Base-by-base conservation (phyloP, 2,113 vertebrate genomes). In the Leiothrix lutea region DNA sequence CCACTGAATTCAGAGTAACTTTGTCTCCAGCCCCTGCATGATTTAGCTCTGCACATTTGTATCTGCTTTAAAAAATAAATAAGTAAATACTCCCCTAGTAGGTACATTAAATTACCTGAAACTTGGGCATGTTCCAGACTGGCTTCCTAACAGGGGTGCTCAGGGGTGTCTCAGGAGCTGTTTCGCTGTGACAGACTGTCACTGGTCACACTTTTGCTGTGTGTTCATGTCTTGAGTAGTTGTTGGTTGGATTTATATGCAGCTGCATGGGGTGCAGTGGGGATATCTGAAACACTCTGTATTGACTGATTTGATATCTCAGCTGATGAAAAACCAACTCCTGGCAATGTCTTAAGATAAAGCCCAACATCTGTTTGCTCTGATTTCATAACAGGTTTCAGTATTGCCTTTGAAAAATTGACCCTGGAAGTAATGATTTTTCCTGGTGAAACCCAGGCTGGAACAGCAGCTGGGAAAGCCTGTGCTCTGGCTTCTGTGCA, bases 41-140 rank as follows among this genome's bases (percentile, higher is more conserved):
- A 25, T 60, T 71, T 69, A 78, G 20, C 35, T 90, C 33, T 60
- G 71, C 29, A 10, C 19, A 22, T 74, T 95, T 53, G 10, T 79
- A 53, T 71, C 60, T 92, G 48, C 11, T 83, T 88, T 48, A 11
- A 71, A 92, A 75, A 77, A 33, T 18, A 73, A 90, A 9, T 42
- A 64, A 75, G 21, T 54, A 42, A 77, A 54, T 61, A 83, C 26
- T 75, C 12, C 17, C 15, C 13, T 11, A 22, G 36, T 14, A 84
- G 31, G 48, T 47, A 23, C 25, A 29, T 83, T 88, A 35, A 80
- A 91, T 86, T 56, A 72, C 33, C 44, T 91, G 91, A 66, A 86
- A 61, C 95, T 97, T 94, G 95, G 94, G 94, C 94, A 92, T 96
- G 84, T 95, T 96, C 93, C 86, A 92, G 62, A 77, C 38, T 88